Percentiles rank a stretch among this genome's conserved stretches.
phyloP scores from a whole-genome alignment of 1,140 invertebrate species.

The Ectropis grisescens region DNA sequence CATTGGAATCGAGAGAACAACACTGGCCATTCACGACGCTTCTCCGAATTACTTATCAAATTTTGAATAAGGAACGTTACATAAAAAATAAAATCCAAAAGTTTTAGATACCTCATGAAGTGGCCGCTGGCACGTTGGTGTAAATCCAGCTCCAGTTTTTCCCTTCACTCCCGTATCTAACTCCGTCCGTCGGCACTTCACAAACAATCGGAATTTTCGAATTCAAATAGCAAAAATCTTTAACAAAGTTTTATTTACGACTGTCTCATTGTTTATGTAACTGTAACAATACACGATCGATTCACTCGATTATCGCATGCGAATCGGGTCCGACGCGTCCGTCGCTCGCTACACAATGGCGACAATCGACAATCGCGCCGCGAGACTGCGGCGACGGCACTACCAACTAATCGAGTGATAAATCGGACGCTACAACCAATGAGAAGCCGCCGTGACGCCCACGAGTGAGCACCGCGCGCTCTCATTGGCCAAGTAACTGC shows the following conservation, averaged over 20 bases:
- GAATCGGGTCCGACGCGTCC: slow-evolving; percentile 41
- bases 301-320: slow-evolving; percentile 40
- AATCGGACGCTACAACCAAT: slow-evolving; percentile 44
- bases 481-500: slow-evolving; percentile 62
- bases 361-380: slow-evolving; percentile 62
- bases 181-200: slow-evolving; percentile 32
- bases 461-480: slow-evolving; percentile 29
- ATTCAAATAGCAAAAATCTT: slow-evolving; percentile 5
- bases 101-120: slow-evolving; percentile 61
- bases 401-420: slow-evolving; percentile 59
- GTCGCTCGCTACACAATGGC: slow-evolving; percentile 55
- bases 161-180: too few species aligned
- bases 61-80: neutral
- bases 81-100: too few species aligned
- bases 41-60: slow-evolving; percentile 1
- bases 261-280: slow-evolving; percentile 21
- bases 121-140: slow-evolving; percentile 64
- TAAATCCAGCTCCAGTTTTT: slow-evolving; percentile 63
- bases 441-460: slow-evolving; percentile 39
- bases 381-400: slow-evolving; percentile 51
- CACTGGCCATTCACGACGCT: neutral
- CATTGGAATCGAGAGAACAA: neutral
- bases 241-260: slow-evolving; percentile 14
- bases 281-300: slow-evolving; percentile 27
- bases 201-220: slow-evolving; percentile 22